Evolutionary conservation across 1,140 invertebrate species (phyloP).

Genomic region (Drosophila triauraria): DNA sequence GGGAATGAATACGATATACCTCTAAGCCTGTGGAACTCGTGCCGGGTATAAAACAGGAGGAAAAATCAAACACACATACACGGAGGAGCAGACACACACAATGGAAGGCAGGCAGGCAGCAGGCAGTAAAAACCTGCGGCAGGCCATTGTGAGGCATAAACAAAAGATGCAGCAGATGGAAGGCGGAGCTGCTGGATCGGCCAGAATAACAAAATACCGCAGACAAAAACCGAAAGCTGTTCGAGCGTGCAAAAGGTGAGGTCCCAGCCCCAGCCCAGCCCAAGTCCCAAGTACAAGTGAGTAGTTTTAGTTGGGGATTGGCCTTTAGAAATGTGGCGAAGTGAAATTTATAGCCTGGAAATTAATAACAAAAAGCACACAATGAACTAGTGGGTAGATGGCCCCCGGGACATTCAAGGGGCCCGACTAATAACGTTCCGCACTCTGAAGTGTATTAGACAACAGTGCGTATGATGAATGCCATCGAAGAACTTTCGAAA

Average conservation of each 20-base stretch:
- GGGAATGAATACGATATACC: not conserved
- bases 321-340: constrained; percentile 80
- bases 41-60: constrained; percentile 3
- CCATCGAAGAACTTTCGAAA: constrained; percentile 37
- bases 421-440: constrained; percentile 47
- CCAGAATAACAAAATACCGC: constrained; percentile 70
- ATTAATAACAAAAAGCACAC: constrained; percentile 80
- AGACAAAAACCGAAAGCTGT: constrained; percentile 70
- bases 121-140: constrained; percentile 80
- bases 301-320: constrained; percentile 63
- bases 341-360: constrained; percentile 82
- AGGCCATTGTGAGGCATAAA: constrained; percentile 79
- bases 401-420: constrained; percentile 22
- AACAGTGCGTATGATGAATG: constrained; percentile 57
- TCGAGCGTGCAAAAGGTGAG: constrained; percentile 76
- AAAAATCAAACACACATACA: constrained; percentile 30
- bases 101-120: constrained; percentile 48
- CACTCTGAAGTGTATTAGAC: constrained; percentile 48
- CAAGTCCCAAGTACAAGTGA: constrained; percentile 36
- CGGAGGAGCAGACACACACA: constrained; percentile 33
- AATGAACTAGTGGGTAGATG: constrained; percentile 67
- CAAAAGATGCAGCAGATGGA: constrained; percentile 75
- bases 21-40: not conserved
- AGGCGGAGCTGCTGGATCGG: constrained; percentile 59
- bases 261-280: not conserved